phyloP scores from a whole-genome alignment of 35 echinoderm and acorn worm species.

The Stichopus chloronotus region DNA sequence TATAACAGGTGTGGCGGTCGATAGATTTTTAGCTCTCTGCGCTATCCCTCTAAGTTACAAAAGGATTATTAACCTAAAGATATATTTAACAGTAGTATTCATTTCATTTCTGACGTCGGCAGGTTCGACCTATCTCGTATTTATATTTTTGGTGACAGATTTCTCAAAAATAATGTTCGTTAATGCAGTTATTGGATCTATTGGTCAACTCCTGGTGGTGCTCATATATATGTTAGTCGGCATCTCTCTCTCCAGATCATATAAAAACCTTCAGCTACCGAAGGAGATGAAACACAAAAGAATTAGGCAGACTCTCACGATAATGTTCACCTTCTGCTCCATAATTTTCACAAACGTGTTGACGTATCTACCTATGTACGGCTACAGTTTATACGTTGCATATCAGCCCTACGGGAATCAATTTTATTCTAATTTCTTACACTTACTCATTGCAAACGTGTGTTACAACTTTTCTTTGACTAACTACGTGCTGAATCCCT shows the following conservation, averaged over 20 bases:
- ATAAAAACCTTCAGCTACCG: not conserved
- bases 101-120: not conserved
- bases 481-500: not conserved
- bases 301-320: not conserved
- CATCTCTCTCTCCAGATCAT: not conserved
- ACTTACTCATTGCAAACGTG: not conserved
- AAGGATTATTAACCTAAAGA: not conserved
- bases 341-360: not conserved
- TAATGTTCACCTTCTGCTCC: not conserved
- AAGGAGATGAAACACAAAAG: not conserved
- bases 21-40: slow-evolving; percentile 13
- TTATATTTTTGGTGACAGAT: not conserved
- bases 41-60: slow-evolving; percentile 39
- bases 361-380: not conserved
- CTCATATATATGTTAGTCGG: not conserved
- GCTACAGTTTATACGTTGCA: not conserved
- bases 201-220: not conserved
- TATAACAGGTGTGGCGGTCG: slow-evolving; percentile 20
- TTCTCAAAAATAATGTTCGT: too few relatives aligned
- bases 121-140: not conserved
- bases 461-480: not conserved
- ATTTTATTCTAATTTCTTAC: not conserved
- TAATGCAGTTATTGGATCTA: too few relatives aligned
- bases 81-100: not conserved
- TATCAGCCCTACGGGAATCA: too few relatives aligned